phyloP scores from a whole-genome alignment of 2,888 invertebrate species.

The Willowsia nigromaculata region DNA sequence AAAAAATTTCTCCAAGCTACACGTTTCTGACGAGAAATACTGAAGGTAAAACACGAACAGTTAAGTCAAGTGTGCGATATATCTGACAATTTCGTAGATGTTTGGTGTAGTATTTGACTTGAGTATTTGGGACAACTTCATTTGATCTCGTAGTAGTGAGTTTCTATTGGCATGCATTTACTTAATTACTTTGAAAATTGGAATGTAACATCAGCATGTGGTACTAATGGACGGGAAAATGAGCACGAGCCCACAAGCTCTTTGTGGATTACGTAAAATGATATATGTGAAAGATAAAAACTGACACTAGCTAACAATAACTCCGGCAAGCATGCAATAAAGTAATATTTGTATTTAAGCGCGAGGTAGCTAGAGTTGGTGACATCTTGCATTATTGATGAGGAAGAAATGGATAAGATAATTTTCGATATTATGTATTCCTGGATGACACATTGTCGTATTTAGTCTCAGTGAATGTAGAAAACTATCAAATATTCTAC shows the following conservation, averaged over 20 bases:
- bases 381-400: slow-evolving; percentile 52
- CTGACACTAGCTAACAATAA: slow-evolving; percentile 24
- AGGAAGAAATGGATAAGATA: slow-evolving; percentile 37
- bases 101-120: not conserved
- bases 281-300: slow-evolving; percentile 47
- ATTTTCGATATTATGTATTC: slow-evolving; percentile 6
- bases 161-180: slow-evolving; percentile 25
- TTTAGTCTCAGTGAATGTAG: not conserved
- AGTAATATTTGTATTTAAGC: slow-evolving; percentile 42
- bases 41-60: too few relatives aligned
- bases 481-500: not conserved
- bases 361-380: slow-evolving; percentile 9
- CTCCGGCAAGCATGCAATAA: slow-evolving; percentile 22
- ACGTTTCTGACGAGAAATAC: too few relatives aligned
- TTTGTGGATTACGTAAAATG: slow-evolving; percentile 14
- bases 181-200: slow-evolving; percentile 49
- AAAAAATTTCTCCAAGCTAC: too few relatives aligned
- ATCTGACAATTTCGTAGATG: not conserved
- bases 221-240: slow-evolving; percentile 43
- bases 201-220: slow-evolving; percentile 26
- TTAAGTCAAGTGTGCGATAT: too few relatives aligned
- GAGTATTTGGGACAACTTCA: not conserved
- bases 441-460: slow-evolving; percentile 22
- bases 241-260: slow-evolving; percentile 8
- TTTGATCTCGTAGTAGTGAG: not conserved